These are phyloP conservation scores for Taxidea taxus DNA, from an alignment of 2,113 vertebrate genomes.

Conservation along the genomic window DNA sequence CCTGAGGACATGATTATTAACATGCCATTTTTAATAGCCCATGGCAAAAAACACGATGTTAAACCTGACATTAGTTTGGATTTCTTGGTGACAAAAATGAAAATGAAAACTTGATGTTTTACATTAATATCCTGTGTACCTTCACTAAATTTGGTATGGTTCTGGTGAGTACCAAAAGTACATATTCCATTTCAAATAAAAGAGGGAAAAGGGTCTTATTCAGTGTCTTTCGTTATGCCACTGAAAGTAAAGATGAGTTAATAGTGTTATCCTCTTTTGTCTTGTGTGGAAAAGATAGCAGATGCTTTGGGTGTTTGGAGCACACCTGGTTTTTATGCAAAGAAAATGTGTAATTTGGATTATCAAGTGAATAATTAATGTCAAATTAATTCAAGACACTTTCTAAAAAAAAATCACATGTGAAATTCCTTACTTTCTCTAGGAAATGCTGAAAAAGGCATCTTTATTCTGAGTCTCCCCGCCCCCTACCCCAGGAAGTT, in stretches of 20 bases:
- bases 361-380: slow-evolving; percentile 67
- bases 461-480: background rate
- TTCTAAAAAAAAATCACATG: slow-evolving; percentile 4
- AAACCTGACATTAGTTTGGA: background rate
- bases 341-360: slow-evolving; percentile 44
- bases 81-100: slow-evolving; percentile 8
- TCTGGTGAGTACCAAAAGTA: background rate
- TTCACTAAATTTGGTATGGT: background rate
- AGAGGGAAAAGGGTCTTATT: background rate
- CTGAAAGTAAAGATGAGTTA: background rate
- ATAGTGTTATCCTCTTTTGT: background rate
- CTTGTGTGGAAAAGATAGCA: slow-evolving; percentile 55
- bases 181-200: background rate
- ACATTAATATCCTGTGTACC: background rate
- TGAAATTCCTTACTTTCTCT: background rate
- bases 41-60: background rate
- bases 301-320: slow-evolving; percentile 45
- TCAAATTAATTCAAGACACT: slow-evolving; percentile 55
- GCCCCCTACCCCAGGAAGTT: background rate
- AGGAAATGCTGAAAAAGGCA: slow-evolving; percentile 32
- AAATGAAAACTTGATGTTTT: background rate
- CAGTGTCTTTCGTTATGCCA: background rate
- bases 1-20: background rate
- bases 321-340: slow-evolving; percentile 65
- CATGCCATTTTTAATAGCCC: background rate